These are phyloP conservation scores for Gavia stellata DNA, from an alignment of 2,113 vertebrate species.

Conservation along the genomic window DNA sequence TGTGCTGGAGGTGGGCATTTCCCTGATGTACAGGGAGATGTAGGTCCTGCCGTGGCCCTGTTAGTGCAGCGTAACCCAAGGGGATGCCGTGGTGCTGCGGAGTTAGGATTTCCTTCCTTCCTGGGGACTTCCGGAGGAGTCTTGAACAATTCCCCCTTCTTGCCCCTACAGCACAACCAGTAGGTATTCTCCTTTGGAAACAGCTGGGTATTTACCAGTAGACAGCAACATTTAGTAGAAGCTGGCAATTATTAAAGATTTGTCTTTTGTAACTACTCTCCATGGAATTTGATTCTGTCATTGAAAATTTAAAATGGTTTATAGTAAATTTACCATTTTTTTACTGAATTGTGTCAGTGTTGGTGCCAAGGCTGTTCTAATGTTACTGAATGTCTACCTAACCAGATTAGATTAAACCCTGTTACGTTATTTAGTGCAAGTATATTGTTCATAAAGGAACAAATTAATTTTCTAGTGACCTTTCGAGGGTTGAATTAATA, in stretches of 20 bases:
- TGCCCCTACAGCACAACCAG: background rate
- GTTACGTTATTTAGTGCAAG: background rate
- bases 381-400: background rate
- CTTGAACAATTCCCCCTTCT: background rate
- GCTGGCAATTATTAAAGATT: background rate
- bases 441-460: background rate
- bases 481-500: background rate
- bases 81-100: background rate
- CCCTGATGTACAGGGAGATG: background rate
- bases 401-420: background rate
- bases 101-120: background rate
- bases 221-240: background rate
- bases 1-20: background rate
- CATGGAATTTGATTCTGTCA: background rate
- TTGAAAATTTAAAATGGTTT: background rate
- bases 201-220: background rate
- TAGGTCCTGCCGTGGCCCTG: rapidly evolving
- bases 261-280: background rate
- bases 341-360: background rate
- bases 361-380: background rate
- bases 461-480: background rate
- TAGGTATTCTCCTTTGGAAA: background rate
- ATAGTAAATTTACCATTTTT: background rate
- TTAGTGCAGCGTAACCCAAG: rapidly evolving
- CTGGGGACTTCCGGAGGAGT: background rate